Evolutionary conservation across 2,797 vertebrate genomes (phyloP).

Genomic region (Rhinogobio ventralis): DNA sequence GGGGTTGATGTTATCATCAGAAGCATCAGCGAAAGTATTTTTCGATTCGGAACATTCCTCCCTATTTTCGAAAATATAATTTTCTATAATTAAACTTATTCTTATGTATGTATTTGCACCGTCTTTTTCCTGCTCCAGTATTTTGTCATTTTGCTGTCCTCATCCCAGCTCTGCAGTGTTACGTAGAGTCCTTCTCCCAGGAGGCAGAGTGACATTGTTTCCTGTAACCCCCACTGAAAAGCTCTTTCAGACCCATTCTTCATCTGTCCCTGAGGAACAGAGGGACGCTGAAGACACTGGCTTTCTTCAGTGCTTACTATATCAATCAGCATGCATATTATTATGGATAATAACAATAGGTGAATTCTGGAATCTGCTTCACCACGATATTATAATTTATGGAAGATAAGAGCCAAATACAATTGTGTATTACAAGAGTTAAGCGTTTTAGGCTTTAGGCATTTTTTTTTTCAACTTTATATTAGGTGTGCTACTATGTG

Average conservation of each 20-base stretch:
- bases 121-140: neutral
- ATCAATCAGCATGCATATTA: constrained; percentile 39
- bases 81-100: neutral
- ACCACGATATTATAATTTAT: neutral
- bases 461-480: neutral
- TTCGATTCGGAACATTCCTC: neutral
- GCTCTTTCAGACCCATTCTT: constrained; percentile 56
- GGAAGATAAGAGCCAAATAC: neutral
- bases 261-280: constrained; percentile 48
- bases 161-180: constrained; percentile 54
- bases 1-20: neutral
- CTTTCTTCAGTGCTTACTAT: constrained; percentile 30
- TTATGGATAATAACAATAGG: constrained; percentile 22
- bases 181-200: constrained; percentile 37
- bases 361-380: neutral
- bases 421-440: neutral
- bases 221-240: constrained; percentile 56
- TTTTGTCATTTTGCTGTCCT: constrained; percentile 51
- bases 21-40: neutral
- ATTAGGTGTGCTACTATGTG: neutral
- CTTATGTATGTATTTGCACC: neutral
- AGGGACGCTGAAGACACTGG: constrained; percentile 27
- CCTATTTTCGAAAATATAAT: neutral
- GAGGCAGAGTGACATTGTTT: constrained; percentile 62
- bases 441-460: no score